Base-by-base conservation (phyloP, 2,797 vertebrate genomes). In the Microctenopoma stevenorrisi region DNA sequence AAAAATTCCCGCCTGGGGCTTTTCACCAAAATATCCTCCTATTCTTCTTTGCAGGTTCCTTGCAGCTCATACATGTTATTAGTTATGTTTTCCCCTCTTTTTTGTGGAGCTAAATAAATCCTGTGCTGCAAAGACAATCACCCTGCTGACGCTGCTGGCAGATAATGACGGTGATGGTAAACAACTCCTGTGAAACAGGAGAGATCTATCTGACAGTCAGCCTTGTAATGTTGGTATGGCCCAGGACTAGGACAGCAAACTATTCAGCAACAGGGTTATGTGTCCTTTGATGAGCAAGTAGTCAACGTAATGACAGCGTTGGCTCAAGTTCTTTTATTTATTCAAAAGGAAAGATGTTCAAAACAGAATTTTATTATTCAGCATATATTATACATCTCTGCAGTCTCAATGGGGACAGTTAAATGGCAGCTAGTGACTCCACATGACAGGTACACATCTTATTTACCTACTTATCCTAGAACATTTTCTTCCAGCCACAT, bases 321-420 rank as follows among this genome's bases (percentile, higher is more conserved):
- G 22, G 22, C 22, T 22, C 22, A 22, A 22, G 22, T 22, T 22
- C 2, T 22, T 22, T 22, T 22, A 68, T 62, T 65, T 59, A 64
- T 79, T 79, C 42, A 70, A n/a, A 4, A 28, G 25, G 26, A 38
- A 35, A 68, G 25, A 47, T 13, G 38, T 64, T 68, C 30, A 70
- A 42, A 71, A 46, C 2, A 10, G n/a, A 9, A 33, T 43, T 35
- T 53, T 22, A 42, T 26, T 43, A 55, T 67, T 76, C 35, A 55
- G 13, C 33, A 33, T 44, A 53, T 4, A 48, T 50, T 64, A 7
- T 28, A 13, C 4, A 30, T 22, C 10, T 58, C 53, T 54, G 49
- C 16, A n/a, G n/a, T 50, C 14, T 68, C 35, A 46, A 55, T 2
- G 0, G 46, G 57, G 55, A 42, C 16, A 62, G 51, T 54, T 38